Conservation (phyloP, 2,113 vertebrate genomes). For the Ameiurus melas region DNA sequence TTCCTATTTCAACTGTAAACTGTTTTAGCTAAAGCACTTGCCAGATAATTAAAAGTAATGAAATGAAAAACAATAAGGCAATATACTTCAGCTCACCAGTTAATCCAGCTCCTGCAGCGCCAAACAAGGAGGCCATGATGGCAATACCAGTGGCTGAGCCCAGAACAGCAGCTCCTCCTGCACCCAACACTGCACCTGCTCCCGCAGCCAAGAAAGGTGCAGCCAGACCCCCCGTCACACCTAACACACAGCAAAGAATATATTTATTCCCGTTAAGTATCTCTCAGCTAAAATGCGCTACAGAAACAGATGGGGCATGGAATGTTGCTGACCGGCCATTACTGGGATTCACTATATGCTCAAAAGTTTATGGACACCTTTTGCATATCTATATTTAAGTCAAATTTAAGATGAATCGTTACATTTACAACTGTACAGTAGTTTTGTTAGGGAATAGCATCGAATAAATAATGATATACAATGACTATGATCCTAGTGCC, state of each 20-base stretch:
- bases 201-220: slow-evolving; percentile 90
- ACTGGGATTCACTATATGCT: neutral
- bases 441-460: neutral
- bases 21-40: neutral
- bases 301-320: neutral
- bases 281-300: neutral
- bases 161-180: slow-evolving; percentile 88
- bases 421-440: neutral
- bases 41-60: neutral
- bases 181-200: slow-evolving; percentile 84
- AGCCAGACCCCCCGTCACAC: slow-evolving; percentile 92
- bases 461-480: neutral
- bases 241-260: slow-evolving; percentile 63
- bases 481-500: neutral
- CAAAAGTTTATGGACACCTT: neutral
- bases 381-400: neutral
- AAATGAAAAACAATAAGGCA: neutral
- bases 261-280: neutral
- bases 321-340: neutral
- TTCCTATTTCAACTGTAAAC: neutral
- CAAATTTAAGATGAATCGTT: neutral
- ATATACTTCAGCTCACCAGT: slow-evolving; percentile 74
- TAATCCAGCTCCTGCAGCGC: slow-evolving; percentile 91
- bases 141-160: slow-evolving; percentile 90
- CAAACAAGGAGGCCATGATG: slow-evolving; percentile 91